A percentile compares a stretch with the other conserved stretches of the same genome.
These are phyloP conservation scores for Microvelia longipes DNA, from an alignment of 1,140 invertebrate species.

Conservation along the genomic window DNA sequence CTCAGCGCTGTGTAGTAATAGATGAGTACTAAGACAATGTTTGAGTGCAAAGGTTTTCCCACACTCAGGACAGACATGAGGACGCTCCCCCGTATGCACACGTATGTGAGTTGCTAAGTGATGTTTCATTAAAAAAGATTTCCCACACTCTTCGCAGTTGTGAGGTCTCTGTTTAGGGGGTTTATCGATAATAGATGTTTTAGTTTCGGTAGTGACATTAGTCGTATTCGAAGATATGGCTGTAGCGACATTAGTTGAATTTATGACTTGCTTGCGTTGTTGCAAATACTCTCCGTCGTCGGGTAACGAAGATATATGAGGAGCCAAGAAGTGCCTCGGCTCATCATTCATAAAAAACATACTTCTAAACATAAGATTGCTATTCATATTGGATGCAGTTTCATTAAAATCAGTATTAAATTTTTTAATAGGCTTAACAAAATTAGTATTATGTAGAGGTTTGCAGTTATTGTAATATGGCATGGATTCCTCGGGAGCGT, in stretches of 20 bases:
- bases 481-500: slow-evolving; percentile 12
- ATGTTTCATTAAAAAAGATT: slow-evolving; percentile 65
- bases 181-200: neutral
- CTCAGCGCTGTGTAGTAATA: slow-evolving; percentile 61
- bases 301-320: slow-evolving; percentile 19
- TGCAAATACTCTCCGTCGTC: slow-evolving; percentile 23
- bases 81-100: slow-evolving; percentile 64
- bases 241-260: neutral
- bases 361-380: slow-evolving; percentile 24
- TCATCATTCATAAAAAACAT: slow-evolving; percentile 28
- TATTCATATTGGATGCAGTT: slow-evolving; percentile 17
- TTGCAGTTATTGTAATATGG: slow-evolving; percentile 10
- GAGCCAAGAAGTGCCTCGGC: slow-evolving; percentile 24
- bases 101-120: slow-evolving; percentile 63
- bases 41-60: slow-evolving; percentile 73
- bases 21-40: slow-evolving; percentile 62
- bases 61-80: slow-evolving; percentile 66
- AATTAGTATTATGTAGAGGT: neutral
- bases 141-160: slow-evolving; percentile 63
- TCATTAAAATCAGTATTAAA: neutral
- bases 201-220: neutral
- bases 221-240: neutral
- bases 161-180: slow-evolving; percentile 52
- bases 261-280: slow-evolving; percentile 8
- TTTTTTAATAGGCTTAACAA: slow-evolving; percentile 2